A percentile compares a stretch with the other conserved stretches of the same genome.
These are phyloP conservation scores for Gastrophryne carolinensis DNA, from an alignment of 2,797 vertebrate species.

Conservation along the genomic window DNA sequence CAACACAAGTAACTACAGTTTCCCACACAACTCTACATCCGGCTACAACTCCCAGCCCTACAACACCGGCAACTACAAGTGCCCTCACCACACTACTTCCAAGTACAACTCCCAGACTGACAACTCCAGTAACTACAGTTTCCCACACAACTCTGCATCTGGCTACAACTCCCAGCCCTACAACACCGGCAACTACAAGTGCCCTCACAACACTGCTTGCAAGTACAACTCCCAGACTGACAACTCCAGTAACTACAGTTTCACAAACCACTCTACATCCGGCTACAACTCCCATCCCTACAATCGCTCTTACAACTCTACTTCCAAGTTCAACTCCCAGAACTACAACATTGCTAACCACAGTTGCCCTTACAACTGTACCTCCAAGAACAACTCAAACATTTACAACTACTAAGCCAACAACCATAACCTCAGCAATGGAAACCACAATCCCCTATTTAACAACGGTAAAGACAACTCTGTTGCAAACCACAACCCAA, in stretches of 20 bases:
- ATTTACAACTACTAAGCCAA: not conserved
- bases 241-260: not conserved
- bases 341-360: not conserved
- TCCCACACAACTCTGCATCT: not conserved
- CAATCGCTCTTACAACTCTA: not conserved
- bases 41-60: not conserved
- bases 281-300: not conserved
- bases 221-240: not conserved
- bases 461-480: not conserved
- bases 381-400: conserved; percentile 6
- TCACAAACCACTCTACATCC: not conserved
- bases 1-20: not conserved
- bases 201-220: not conserved
- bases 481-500: not conserved
- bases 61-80: not conserved
- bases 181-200: not conserved
- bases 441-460: too few relatives aligned
- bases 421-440: not conserved
- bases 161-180: not conserved
- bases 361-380: not conserved
- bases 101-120: not conserved
- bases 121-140: not conserved
- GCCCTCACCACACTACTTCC: not conserved
- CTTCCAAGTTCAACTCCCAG: not conserved
- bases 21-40: not conserved